Evolutionary conservation across 2,113 vertebrate genomes (phyloP), one percentile per base, ranked within the genome.

Genomic region (Nyctereutes procyonoides): DNA sequence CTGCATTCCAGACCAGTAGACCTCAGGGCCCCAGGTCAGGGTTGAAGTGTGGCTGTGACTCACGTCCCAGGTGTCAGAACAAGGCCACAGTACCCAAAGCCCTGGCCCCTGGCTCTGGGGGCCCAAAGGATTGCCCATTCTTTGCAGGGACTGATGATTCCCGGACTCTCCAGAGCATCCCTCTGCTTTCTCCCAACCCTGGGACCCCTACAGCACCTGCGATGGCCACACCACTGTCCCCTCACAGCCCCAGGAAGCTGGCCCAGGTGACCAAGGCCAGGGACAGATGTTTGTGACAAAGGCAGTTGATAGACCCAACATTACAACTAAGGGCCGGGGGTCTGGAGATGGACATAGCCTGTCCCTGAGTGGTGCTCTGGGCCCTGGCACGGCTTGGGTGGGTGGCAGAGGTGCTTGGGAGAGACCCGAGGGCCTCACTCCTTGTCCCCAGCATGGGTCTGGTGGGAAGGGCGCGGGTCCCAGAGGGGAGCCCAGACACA

Each of bases 111-210:
- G 26, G 38, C 13, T 24, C 16, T 5, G 6, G 63, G 30, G 48
- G n/a, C 12, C 26, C 79, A 22, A 58, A 28, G 10, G 15, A 8
- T 35, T 15, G 26, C 26, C 19, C 11, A 0, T 24, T 51, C 2
- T 19, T 14, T 67, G 24, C 56, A 1, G 0, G 43, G 26, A n/a
- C 30, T 43, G 15, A 24, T 0, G 0, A 2, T 15, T 3, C 30
- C 85, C 2, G 3, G 19, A 67, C 3, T 48, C 22, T 38, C 38
- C 38, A 28, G 73, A 48, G 38, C 38, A 15, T 38, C 71, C 38
- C 38, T 32, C 58, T 14, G 15, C 19, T 51, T 62, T 20, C 16
- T 81, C 32, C 35, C 2, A 3, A 4, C 15, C 38, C 67, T 26
- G 35, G 11, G 65, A 53, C 10, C 1, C 69, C 83, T 26, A 32